Conservation (phyloP, 2,113 vertebrate genomes). For the Heterotis niloticus region DNA sequence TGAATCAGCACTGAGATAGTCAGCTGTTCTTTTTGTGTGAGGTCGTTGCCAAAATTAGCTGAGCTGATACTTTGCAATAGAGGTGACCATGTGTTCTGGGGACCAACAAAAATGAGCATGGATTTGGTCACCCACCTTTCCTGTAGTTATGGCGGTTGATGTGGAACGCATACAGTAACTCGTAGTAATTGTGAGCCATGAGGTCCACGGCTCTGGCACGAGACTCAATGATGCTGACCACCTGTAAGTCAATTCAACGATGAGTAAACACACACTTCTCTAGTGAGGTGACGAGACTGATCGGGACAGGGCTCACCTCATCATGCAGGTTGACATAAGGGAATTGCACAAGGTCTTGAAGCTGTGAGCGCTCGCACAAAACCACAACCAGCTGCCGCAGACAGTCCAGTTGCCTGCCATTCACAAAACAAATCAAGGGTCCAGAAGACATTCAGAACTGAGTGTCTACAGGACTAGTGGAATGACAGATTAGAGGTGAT, state of each 20-base stretch:
- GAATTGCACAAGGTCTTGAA: conserved; percentile 88
- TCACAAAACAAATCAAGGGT: not conserved
- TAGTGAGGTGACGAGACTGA: not conserved
- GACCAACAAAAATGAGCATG: too few species aligned
- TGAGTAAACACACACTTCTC: not conserved
- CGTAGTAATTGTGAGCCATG: conserved; percentile 92
- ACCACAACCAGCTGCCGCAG: conserved; percentile 91
- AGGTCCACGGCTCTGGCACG: conserved; percentile 85
- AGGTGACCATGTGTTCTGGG: too few species aligned
- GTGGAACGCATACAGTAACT: conserved; percentile 93
- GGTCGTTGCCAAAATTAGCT: too few species aligned
- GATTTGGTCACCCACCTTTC: conserved; percentile 69
- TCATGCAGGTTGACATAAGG: conserved; percentile 88
- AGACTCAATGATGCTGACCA: conserved; percentile 89
- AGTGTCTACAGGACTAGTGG: too few species aligned
- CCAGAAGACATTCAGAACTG: too few species aligned
- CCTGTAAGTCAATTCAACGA: conserved; percentile 55
- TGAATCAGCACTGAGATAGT: too few species aligned
- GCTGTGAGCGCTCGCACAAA: conserved; percentile 87
- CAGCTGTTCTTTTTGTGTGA: too few species aligned
- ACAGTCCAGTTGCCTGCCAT: conserved; percentile 84
- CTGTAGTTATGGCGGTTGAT: conserved; percentile 92
- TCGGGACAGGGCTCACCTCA: conserved; percentile 64
- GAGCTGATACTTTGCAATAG: too few species aligned
- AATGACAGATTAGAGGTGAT: too few species aligned